phyloP scores from a whole-genome alignment of 2,113 vertebrate species.

The Pithys albifrons region DNA sequence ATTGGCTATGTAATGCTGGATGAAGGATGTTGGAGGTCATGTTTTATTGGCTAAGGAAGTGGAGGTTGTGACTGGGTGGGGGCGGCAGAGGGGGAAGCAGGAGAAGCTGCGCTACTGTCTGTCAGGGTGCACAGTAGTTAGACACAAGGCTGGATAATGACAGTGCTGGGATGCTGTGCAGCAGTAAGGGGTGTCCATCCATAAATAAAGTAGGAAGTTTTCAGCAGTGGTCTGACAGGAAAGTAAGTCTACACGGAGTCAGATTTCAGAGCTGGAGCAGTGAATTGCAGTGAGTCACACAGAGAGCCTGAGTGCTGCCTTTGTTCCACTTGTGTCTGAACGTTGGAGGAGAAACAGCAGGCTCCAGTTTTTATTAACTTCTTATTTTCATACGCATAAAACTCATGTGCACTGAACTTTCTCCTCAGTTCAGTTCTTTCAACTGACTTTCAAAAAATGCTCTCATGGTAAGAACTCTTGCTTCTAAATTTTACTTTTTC shows the following conservation, averaged over 20 bases:
- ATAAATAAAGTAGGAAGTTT: constrained; percentile 31
- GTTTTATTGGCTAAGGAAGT: not conserved
- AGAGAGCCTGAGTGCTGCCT: constrained; percentile 71
- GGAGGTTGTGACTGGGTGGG: not conserved
- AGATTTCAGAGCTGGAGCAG: constrained; percentile 68
- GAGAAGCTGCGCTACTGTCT: not conserved
- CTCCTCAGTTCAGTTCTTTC: not conserved
- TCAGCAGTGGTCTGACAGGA: constrained; percentile 37
- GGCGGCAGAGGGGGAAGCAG: not conserved
- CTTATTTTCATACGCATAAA: constrained; percentile 27
- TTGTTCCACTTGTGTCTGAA: constrained; percentile 72
- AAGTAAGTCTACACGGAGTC: constrained; percentile 63
- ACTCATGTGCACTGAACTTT: not conserved
- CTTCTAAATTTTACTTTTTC: not conserved
- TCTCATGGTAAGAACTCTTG: constrained; percentile 54
- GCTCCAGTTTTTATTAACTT: constrained; percentile 32
- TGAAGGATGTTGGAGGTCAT: not conserved
- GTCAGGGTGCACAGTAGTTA: not conserved
- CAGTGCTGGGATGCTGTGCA: not conserved
- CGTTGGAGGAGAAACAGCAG: constrained; percentile 51
- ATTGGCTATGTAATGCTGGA: not conserved
- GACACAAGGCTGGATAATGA: not conserved
- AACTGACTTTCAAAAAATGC: constrained; percentile 58
- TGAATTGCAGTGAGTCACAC: constrained; percentile 67
- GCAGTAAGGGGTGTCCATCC: not conserved